Evolutionary conservation across 1,140 invertebrate genomes (phyloP), one percentile per base, ranked within the genome.

Genomic region (Acromyrmex echinatior): DNA sequence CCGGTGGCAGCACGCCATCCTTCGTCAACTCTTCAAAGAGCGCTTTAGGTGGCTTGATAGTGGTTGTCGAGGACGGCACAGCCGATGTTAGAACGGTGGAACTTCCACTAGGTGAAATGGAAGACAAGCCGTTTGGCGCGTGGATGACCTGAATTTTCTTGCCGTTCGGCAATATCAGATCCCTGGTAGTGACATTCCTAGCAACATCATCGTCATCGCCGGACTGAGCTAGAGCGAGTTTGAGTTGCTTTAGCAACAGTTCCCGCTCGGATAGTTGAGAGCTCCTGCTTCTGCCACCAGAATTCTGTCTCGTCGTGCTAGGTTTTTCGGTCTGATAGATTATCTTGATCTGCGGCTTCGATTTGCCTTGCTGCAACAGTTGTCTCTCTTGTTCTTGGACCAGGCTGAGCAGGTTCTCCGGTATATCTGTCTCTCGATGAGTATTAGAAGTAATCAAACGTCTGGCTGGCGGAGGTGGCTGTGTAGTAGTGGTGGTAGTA

Each of bases 21-120:
- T 97, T 97, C 2, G 97, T 97, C 58, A 98, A 92, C 92, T 98
- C 97, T 63, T 98, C 97, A 7, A 98, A 96, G 65, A 96, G 92
- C 12, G 94, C 95, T 70, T 96, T 96, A 0, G 96, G 96, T 12
- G 96, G 96, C 90, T 95, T 96, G 12, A 94, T 92, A 0, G 96
- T 92, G 0, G 96, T 96, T 2, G 95, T 95, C 1, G 95, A 93
- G 0, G 95, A 95, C 0, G 80, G 31, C 0, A 53, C 68, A 0
- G 56, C 85, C 18, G 65, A 90, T 0, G 91, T 89, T 31, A 89
- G 88, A 63, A 89, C 87, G 3, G 89, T 88, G n/a, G 73, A 25
- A 12, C 74, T 70, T 3, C 80, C 68, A 18, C 80, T 87, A 2
- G 92, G 88, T 0, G 90, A 68, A 1, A 90, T 93, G 1, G 93